Evolutionary conservation across 2,888 invertebrate genomes (phyloP), one percentile per base, ranked within the genome.

Genomic region (Spodoptera littoralis): DNA sequence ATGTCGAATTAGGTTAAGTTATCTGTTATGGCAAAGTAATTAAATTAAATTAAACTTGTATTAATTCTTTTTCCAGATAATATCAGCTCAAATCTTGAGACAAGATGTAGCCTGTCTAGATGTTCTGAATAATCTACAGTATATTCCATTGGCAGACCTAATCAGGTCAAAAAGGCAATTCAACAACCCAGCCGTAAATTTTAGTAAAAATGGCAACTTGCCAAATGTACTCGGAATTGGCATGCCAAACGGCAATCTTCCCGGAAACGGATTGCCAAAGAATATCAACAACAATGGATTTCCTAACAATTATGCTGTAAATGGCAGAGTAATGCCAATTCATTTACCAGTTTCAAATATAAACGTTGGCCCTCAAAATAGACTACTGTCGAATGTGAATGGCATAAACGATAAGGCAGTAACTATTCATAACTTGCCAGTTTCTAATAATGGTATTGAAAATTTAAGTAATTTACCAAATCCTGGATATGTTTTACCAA

Each of bases 1-100:
- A n/a, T n/a, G n/a, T n/a, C n/a, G n/a, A n/a, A n/a, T n/a, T n/a
- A n/a, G n/a, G n/a, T n/a, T n/a, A n/a, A n/a, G n/a, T n/a, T n/a
- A n/a, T n/a, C n/a, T n/a, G n/a, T n/a, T n/a, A n/a, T n/a, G n/a
- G n/a, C n/a, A n/a, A n/a, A n/a, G n/a, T n/a, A n/a, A n/a, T n/a
- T n/a, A n/a, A n/a, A n/a, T n/a, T n/a, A n/a, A n/a, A n/a, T n/a
- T n/a, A n/a, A n/a, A 47, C 3, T 36, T 2, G 2, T 2, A n/a
- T 66, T 54, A 11, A 13, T 48, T 69, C 51, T 0, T 63, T 27
- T 58, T 4, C 11, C 86, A 90, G 90, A 58, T 70, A 8, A 70
- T 77, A 22, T 36, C 68, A 12, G 74, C 76, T 4, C 85, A 89
- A 62, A 11, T 77, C 1, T 46, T 70, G 27, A 58, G 63, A 11